These are phyloP conservation scores for Empidonax alnorum DNA, from an alignment of 2,113 vertebrate genomes.

Conservation along the genomic window DNA sequence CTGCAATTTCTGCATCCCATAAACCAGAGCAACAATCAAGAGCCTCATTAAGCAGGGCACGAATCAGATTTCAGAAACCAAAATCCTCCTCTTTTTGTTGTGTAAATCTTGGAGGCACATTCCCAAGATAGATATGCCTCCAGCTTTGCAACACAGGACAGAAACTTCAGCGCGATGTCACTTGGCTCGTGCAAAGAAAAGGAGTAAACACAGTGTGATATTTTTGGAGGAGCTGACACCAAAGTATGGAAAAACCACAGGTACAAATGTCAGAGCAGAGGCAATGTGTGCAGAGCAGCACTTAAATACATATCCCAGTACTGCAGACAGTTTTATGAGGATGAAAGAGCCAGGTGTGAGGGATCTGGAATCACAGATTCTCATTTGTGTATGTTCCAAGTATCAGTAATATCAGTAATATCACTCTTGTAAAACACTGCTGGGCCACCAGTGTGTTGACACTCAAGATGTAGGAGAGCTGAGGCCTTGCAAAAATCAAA, in stretches of 20 bases:
- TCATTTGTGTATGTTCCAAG: neutral
- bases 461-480: neutral
- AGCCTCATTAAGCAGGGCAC: neutral
- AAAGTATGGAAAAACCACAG: neutral
- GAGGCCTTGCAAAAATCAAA: neutral
- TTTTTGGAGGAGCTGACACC: neutral
- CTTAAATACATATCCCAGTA: neutral
- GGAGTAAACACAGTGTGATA: neutral
- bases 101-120: neutral
- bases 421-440: neutral
- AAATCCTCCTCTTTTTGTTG: neutral
- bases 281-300: neutral
- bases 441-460: neutral
- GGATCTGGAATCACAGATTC: neutral
- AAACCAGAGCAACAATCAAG: neutral
- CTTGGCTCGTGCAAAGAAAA: neutral
- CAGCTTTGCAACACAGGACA: neutral
- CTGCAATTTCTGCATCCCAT: neutral
- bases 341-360: neutral
- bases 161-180: neutral
- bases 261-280: neutral
- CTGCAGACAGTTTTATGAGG: neutral
- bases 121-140: neutral
- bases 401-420: neutral
- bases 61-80: neutral